Conservation (phyloP, 2,113 vertebrate species). For the Malurus alboscapulatus region DNA sequence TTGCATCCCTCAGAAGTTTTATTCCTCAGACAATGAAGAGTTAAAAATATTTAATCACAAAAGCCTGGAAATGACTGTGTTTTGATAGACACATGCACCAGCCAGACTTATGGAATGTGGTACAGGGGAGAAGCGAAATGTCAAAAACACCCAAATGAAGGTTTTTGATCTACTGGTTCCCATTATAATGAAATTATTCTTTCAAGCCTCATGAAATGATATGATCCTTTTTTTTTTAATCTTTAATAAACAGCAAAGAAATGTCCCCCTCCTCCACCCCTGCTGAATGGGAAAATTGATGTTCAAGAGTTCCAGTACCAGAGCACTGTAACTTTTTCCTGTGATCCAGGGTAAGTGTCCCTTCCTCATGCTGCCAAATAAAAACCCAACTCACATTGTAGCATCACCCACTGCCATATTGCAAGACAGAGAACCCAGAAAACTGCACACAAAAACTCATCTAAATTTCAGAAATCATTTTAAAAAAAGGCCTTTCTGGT, state of each 20-base stretch:
- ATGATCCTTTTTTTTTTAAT: background rate
- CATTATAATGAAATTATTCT: background rate
- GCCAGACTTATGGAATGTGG: background rate
- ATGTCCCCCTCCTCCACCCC: constrained; percentile 73
- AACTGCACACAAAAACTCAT: background rate
- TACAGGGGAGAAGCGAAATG: rapidly evolving
- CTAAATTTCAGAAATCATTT: background rate
- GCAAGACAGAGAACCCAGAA: background rate
- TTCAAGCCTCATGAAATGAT: background rate
- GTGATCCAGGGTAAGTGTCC: constrained; percentile 81
- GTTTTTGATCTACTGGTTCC: background rate
- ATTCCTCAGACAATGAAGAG: background rate
- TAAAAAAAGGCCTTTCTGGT: background rate
- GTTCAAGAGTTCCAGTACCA: constrained; percentile 69
- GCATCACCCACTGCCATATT: background rate
- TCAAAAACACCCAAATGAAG: background rate
- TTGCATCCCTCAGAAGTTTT: background rate
- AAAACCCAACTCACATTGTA: background rate
- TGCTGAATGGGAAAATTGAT: constrained; percentile 73
- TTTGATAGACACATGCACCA: background rate
- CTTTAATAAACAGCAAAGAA: constrained; percentile 73
- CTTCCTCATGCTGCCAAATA: background rate
- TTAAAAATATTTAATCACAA: background rate
- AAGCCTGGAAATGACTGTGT: background rate
- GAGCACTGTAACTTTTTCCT: constrained; percentile 78